Conservation (phyloP, 2,888 invertebrate genomes). For the Cerastis leucographa region DNA sequence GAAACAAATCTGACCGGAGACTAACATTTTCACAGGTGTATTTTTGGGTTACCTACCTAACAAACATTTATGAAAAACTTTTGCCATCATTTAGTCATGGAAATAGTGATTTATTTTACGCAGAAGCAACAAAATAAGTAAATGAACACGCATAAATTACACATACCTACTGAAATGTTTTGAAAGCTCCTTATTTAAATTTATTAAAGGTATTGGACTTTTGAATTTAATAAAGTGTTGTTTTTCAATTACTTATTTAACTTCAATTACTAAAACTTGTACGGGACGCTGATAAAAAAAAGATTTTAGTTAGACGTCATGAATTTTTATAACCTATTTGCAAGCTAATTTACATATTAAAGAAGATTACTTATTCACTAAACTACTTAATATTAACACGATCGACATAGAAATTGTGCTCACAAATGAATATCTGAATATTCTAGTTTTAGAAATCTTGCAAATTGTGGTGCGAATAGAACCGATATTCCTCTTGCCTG, state of each 20-base stretch:
- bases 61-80: not conserved
- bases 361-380: not conserved
- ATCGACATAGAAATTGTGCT: not conserved
- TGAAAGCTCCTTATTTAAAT: not conserved
- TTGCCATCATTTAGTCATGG: not conserved
- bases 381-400: conserved; percentile 1
- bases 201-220: not conserved
- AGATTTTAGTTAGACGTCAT: not conserved
- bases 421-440: not conserved
- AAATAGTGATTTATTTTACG: not conserved
- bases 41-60: not conserved
- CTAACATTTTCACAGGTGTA: conserved; percentile 19
- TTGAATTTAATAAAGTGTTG: not conserved
- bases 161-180: not conserved
- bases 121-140: not conserved
- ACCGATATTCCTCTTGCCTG: not conserved
- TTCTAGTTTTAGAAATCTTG: not conserved
- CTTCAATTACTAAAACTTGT: conserved; percentile 1
- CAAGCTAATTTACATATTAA: not conserved
- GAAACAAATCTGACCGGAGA: conserved; percentile 32
- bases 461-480: not conserved
- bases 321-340: not conserved
- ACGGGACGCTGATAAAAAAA: not conserved
- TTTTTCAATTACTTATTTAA: not conserved
- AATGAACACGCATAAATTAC: not conserved